A percentile compares a stretch with the other conserved stretches of the same genome.
Evolutionary conservation across 2,888 invertebrate species (phyloP).

Genomic region (Drosophila nr. perissopoda): DNA sequence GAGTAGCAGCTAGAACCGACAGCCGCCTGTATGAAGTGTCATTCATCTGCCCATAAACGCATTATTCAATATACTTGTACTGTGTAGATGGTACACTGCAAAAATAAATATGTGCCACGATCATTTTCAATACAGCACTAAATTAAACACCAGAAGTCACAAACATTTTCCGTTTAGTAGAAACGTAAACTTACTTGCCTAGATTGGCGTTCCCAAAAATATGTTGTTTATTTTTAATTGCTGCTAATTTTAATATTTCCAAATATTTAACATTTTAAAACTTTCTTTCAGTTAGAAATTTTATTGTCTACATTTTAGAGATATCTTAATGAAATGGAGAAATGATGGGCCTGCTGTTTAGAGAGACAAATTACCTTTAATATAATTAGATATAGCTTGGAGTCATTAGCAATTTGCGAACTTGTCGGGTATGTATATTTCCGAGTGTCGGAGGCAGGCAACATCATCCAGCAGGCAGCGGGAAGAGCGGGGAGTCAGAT

Average conservation of each 20-base stretch:
- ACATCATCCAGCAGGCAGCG: constrained; percentile 7
- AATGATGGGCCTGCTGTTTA: not conserved
- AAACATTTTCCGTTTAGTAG: not conserved
- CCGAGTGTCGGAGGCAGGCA: constrained; percentile 10
- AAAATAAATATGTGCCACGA: not conserved
- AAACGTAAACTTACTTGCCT: not conserved
- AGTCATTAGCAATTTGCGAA: not conserved
- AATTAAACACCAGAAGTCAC: not conserved
- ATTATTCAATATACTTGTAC: constrained; percentile 81
- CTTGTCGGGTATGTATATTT: constrained; percentile 1
- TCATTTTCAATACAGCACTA: not conserved
- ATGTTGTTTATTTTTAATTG: not conserved
- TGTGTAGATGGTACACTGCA: constrained; percentile 4
- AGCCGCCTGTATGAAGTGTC: constrained; percentile 83
- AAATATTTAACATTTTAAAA: not conserved
- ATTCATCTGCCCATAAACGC: constrained; percentile 84
- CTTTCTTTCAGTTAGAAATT: not conserved
- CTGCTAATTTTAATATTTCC: not conserved
- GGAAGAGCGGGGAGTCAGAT: constrained; percentile 1
- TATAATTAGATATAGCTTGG: not conserved
- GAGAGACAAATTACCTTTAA: not conserved
- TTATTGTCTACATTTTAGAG: not conserved
- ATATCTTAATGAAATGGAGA: not conserved
- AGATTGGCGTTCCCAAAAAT: not conserved
- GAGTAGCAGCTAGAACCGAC: constrained; percentile 54